These are phyloP conservation scores for Chaetura pelagica DNA, from an alignment of 2,113 vertebrate genomes.

Conservation along the genomic window DNA sequence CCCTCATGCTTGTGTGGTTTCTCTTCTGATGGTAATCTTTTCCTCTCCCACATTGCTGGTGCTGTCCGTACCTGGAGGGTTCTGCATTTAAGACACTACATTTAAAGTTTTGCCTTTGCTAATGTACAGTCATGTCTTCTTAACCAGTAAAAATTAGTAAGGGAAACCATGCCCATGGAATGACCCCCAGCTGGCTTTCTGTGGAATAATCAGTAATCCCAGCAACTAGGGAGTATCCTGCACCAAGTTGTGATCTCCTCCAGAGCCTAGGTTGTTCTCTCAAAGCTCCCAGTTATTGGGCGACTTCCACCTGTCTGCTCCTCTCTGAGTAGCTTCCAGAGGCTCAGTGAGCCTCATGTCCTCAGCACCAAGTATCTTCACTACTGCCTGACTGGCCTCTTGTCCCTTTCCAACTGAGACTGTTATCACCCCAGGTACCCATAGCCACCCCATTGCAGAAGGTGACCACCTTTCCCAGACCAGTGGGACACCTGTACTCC, in stretches of 20 bases:
- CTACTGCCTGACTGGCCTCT: background rate
- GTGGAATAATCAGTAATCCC: background rate
- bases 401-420: background rate
- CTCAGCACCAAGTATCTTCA: background rate
- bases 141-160: background rate
- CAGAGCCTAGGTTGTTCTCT: background rate
- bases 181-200: background rate
- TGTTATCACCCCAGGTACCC: background rate
- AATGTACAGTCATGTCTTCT: background rate
- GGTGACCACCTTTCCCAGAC: background rate
- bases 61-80: background rate
- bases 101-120: background rate
- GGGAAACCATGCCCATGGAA: background rate
- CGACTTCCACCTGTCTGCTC: background rate
- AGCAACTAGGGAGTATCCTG: background rate
- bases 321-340: background rate
- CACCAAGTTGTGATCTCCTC: fast-evolving
- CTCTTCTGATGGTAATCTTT: background rate
- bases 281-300: background rate
- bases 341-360: background rate
- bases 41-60: background rate
- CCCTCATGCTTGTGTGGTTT: background rate
- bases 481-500: background rate
- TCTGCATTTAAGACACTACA: background rate
- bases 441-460: background rate